Base-by-base conservation (phyloP, 2,797 vertebrate genomes). In the Tympanoctomys barrerae region DNA sequence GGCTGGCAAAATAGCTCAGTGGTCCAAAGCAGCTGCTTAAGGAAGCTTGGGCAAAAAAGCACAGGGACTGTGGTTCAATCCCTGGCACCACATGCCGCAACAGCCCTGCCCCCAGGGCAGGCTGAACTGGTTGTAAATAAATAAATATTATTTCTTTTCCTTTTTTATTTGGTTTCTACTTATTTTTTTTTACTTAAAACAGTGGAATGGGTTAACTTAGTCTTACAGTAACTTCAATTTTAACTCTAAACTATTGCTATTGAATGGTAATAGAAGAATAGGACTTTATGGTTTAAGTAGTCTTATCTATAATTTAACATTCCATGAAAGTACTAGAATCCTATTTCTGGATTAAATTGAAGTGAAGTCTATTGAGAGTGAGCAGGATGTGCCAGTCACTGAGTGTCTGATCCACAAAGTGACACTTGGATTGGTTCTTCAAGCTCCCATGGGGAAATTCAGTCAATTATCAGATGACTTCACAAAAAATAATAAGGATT, bases 381-480 rank as follows among this genome's bases (percentile, higher is more conserved):
- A 94, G 78, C 22, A 57, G 87, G 95, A 91, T 79, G 49, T 83
- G 70, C 22, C 61, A 90, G 85, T 91, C 85, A 73, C 18, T 22
- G 70, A 64, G 24, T 95, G 88, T 21, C 79, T 90, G 75, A 83
- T 96, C 85, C 70, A 9, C 31, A 82, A 11, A 73, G 64, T 70
- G 82, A 96, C 70, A 85, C 70, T 96, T 86, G 79, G 73, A 88
- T 92, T 95, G 19, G 54, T 85, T 95, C 78, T 95, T 88, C 52
- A 81, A 75, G 91, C 94, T 95, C 64, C 59, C 75, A 92, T 31
- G 33, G 92, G 75, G 85, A 97, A 96, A 96, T 85, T 81, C 54
- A 96, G 70, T 91, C 95, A 96, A 82, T 94, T 95, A 95, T 89
- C 87, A 93, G 87, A 92, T 92, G 82, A 85, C n/a, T 94, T 95